Evolutionary conservation across 2,888 invertebrate genomes (phyloP).

Genomic region (Mimumesa dahlbomi): DNA sequence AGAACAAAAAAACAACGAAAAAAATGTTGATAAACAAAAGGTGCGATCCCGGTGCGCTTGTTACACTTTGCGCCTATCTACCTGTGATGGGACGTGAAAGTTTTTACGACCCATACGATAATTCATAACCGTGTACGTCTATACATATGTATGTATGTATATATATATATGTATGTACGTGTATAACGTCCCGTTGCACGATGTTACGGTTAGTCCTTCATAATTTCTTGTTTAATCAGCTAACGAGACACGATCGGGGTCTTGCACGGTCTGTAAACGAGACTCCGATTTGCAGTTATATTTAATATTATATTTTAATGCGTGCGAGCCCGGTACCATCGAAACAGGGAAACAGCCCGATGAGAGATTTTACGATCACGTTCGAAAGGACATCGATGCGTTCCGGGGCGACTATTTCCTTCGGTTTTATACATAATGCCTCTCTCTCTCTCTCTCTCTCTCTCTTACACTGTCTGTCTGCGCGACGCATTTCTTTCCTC

Average conservation of each 20-base stretch:
- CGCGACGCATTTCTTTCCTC: slow-evolving; percentile 19
- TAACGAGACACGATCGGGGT: slow-evolving; percentile 37
- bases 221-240: slow-evolving; percentile 42
- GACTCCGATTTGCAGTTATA: slow-evolving; percentile 19
- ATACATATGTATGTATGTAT: too few relatives aligned
- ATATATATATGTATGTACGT: too few relatives aligned
- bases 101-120: slow-evolving; percentile 44
- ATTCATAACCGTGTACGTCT: slow-evolving; percentile 28
- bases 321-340: not conserved
- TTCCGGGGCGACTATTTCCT: slow-evolving; percentile 10
- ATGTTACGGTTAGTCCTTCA: slow-evolving; percentile 5
- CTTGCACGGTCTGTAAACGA: not conserved
- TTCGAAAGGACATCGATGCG: slow-evolving; percentile 18
- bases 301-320: slow-evolving; percentile 33
- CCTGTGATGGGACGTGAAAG: slow-evolving; percentile 2
- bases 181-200: too few relatives aligned
- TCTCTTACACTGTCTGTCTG: not conserved
- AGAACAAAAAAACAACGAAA: slow-evolving; percentile 13
- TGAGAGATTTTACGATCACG: slow-evolving; percentile 42
- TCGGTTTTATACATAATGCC: slow-evolving; percentile 10
- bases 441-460: too few relatives aligned
- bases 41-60: slow-evolving; percentile 21
- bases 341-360: slow-evolving; percentile 17
- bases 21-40: slow-evolving; percentile 44
- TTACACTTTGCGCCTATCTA: slow-evolving; percentile 25